A percentile compares a stretch with the other conserved stretches of the same genome.
Evolutionary conservation across 1,140 invertebrate species (phyloP).

Genomic region (Ridgeia piscesae): DNA sequence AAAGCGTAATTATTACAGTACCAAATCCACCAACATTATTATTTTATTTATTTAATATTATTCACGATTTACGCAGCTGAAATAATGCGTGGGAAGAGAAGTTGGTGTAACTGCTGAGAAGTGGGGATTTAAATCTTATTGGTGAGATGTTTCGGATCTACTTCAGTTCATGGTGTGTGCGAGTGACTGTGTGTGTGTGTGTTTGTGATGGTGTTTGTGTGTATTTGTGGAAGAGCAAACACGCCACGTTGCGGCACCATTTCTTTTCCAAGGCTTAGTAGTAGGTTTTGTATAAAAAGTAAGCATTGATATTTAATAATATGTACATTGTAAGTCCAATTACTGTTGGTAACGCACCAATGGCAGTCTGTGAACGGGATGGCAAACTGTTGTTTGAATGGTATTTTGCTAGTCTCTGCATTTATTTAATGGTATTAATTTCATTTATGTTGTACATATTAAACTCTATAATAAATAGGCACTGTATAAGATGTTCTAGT

Average conservation of each 20-base stretch:
- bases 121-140: neutral
- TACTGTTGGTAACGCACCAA: neutral
- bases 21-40: neutral
- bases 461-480: neutral
- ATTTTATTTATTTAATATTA: neutral
- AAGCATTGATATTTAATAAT: conserved; percentile 6
- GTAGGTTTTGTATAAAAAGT: conserved; percentile 1
- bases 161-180: neutral
- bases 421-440: conserved; percentile 2
- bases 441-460: conserved; percentile 1
- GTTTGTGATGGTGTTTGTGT: neutral
- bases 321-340: conserved; percentile 1
- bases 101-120: neutral
- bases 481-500: neutral
- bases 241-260: neutral
- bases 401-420: neutral
- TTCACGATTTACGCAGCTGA: neutral
- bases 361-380: neutral
- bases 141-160: neutral
- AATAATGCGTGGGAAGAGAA: neutral
- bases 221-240: neutral
- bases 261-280: neutral
- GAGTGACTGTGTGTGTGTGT: neutral
- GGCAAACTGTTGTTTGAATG: neutral
- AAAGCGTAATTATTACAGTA: neutral